phyloP scores from a whole-genome alignment of 92 coral and sea anemone genomes.

The Phenganax stokvisi region DNA sequence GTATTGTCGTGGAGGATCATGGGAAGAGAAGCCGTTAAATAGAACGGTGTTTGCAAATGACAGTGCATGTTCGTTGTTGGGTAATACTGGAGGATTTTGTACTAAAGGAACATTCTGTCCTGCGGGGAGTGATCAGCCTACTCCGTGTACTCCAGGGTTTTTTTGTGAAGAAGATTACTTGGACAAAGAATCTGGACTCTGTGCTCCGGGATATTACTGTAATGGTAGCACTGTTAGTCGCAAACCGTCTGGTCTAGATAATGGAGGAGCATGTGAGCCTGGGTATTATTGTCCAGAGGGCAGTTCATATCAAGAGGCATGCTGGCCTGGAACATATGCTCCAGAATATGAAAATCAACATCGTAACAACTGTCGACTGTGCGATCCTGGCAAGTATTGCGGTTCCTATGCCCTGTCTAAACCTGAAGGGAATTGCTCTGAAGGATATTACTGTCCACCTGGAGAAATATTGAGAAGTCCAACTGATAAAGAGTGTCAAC shows the following conservation, averaged over 20 bases:
- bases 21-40: conserved; percentile 83
- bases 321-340: conserved; percentile 90
- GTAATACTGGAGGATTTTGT: conserved; percentile 89
- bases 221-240: conserved; percentile 84
- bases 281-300: conserved; percentile 87
- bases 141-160: conserved; percentile 92
- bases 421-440: conserved; percentile 90
- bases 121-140: conserved; percentile 72
- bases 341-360: conserved; percentile 81
- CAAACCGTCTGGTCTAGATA: conserved; percentile 73
- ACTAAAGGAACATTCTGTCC: conserved; percentile 92
- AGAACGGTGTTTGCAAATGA: conserved; percentile 69
- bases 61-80: conserved; percentile 79
- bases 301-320: conserved; percentile 71
- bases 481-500: conserved; percentile 83
- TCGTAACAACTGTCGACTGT: conserved; percentile 85
- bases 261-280: conserved; percentile 84
- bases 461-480: conserved; percentile 88
- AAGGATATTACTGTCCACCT: conserved; percentile 91
- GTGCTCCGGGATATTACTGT: conserved; percentile 91
- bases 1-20: conserved; percentile 96
- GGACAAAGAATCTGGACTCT: conserved; percentile 66
- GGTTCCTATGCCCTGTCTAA: conserved; percentile 62
- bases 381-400: conserved; percentile 87
- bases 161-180: conserved; percentile 77